phyloP scores from a whole-genome alignment of 92 coral and sea anemone genomes.

The Porites rus region DNA sequence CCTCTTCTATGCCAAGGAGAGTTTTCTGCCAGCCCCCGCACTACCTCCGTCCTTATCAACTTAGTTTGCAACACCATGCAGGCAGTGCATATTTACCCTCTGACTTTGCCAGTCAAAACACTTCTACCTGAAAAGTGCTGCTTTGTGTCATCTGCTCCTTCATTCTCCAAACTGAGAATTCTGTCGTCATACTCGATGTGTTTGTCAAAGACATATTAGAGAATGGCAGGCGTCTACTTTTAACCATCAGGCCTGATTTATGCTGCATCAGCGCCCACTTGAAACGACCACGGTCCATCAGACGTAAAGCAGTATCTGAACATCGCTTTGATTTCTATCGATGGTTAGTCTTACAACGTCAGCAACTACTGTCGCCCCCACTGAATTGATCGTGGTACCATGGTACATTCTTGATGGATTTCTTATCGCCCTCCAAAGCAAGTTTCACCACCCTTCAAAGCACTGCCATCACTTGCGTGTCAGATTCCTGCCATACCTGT shows the following conservation, averaged over 20 bases:
- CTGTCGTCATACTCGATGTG: constrained; percentile 15
- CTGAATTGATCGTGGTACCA: too few relatives aligned
- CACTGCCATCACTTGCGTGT: constrained; percentile 49
- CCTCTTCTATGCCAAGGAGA: too few relatives aligned
- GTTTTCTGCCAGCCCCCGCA: too few relatives aligned
- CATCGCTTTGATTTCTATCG: neutral
- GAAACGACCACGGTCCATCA: constrained; percentile 1
- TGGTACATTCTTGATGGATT: constrained; percentile 3
- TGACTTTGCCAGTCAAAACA: too few relatives aligned
- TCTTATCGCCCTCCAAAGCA: constrained; percentile 41
- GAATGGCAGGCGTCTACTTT: constrained; percentile 5
- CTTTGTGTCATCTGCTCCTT: neutral
- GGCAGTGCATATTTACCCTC: too few relatives aligned
- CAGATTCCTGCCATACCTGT: neutral
- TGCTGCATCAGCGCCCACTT: constrained; percentile 2
- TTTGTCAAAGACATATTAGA: constrained; percentile 11
- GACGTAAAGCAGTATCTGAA: constrained; percentile 37
- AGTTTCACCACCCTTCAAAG: constrained; percentile 30
- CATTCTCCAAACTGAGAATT: constrained; percentile 18
- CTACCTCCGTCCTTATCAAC: too few relatives aligned
- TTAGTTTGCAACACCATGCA: too few relatives aligned
- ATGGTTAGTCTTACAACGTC: too few relatives aligned
- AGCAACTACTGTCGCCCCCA: too few relatives aligned
- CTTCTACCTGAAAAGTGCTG: too few relatives aligned
- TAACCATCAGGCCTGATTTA: constrained; percentile 29